Evolutionary conservation across 2,113 vertebrate species (phyloP).

Genomic region (Balaenoptera acutorostrata): DNA sequence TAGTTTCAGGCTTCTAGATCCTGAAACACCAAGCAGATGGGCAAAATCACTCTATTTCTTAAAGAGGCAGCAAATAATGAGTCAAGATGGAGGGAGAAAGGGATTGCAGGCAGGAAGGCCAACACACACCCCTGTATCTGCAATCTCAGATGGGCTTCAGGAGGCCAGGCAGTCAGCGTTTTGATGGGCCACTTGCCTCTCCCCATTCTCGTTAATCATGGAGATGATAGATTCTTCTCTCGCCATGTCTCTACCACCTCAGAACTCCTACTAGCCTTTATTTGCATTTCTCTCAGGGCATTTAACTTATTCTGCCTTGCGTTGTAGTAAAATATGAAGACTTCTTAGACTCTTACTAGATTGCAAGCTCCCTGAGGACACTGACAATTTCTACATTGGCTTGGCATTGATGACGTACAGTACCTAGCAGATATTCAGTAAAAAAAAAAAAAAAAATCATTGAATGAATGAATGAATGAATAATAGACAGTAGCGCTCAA

Average conservation of each 20-base stretch:
- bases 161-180: rapidly evolving
- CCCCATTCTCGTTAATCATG: too few species aligned
- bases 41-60: not conserved
- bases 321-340: not conserved
- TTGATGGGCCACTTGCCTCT: too few species aligned
- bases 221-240: not conserved
- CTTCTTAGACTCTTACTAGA: not conserved
- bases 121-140: rapidly evolving
- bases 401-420: not conserved
- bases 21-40: not conserved
- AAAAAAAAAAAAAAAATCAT: not conserved
- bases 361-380: not conserved
- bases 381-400: not conserved
- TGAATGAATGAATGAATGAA: not conserved
- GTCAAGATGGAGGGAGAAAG: not conserved
- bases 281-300: not conserved
- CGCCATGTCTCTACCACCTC: not conserved
- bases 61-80: not conserved
- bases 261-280: not conserved
- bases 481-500: not conserved
- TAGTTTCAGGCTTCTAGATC: not conserved
- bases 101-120: not conserved
- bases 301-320: not conserved
- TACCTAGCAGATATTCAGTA: not conserved
- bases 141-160: not conserved